Evolutionary conservation across 2,113 vertebrate genomes (phyloP), one percentile per base, ranked within the genome.

Genomic region (Rafetus swinhoei): DNA sequence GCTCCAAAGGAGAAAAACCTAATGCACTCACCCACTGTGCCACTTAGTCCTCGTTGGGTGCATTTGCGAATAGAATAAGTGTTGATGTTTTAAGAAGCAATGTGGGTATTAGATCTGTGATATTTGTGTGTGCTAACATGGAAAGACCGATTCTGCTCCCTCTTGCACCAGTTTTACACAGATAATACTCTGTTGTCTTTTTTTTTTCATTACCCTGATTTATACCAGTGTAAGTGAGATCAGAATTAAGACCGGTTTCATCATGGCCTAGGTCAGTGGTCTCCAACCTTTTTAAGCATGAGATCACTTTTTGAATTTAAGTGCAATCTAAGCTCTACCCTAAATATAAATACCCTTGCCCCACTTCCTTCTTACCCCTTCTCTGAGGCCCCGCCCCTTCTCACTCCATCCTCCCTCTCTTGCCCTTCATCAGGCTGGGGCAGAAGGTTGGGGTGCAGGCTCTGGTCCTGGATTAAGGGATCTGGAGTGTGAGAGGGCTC

Each of bases 51-150:
- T 94, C 4, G 16, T 69, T 82, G 7, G 69, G 7, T 74, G 87
- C 79, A 77, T 27, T 45, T 76, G 69, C 81, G 85, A 91, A 55
- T 9, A 93, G 85, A 65, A 50, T 45, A 45, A 24, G 22, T 8
- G 1, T 45, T 80, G 45, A 24, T 56, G 1, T 72, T 86, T 90
- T 81, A 82, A 93, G 45, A 21, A 82, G 22, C 50, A 54, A 7
- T 50, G 16, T 74, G 39, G 4, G 0, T 62, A 22, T 77, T 84
- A n/a, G 25, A 50, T 7, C 55, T 7, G 45, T 5, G 9, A 4
- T 54, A 56, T 21, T 90, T 93, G 76, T 59, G 55, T 90, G 91
- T 91, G 72, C 19, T 87, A 82, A 39, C 57, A n/a, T 32, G 84
- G 65, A 32, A 11, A 89, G 27, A n/a, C 5, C 13, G 54, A 35